Evolutionary conservation across 2,797 vertebrate genomes (phyloP).

Genomic region (Leuciscus waleckii): DNA sequence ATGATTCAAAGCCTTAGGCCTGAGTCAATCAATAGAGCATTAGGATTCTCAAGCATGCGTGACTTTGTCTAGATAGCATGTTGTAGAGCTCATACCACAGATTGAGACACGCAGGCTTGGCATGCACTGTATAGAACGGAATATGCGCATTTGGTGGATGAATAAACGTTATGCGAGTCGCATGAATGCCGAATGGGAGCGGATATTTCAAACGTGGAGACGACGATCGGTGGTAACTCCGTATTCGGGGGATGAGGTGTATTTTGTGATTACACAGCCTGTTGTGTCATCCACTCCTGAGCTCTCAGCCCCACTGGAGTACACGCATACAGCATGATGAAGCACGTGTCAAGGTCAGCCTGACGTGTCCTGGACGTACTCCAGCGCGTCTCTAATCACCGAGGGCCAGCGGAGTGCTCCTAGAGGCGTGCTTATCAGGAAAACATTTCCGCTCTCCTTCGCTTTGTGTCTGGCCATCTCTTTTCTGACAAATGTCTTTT

Average conservation of each 20-base stretch:
- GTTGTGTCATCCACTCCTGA: conserved; percentile 52
- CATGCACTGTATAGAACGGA: background rate
- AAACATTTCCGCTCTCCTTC: conserved; percentile 45
- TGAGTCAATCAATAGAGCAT: conserved; percentile 58
- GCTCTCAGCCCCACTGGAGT: conserved; percentile 53
- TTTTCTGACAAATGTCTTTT: conserved; percentile 37
- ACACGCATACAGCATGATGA: conserved; percentile 56
- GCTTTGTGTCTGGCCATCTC: conserved; percentile 43
- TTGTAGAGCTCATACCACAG: conserved; percentile 40
- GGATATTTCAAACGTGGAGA: background rate
- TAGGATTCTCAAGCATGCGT: conserved; percentile 54
- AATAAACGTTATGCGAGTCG: background rate
- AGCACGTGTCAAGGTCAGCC: conserved; percentile 56
- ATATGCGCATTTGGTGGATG: conserved; percentile 15
- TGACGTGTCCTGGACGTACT: conserved; percentile 55
- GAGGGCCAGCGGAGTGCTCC: conserved; percentile 20
- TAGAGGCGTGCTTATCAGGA: conserved; percentile 39
- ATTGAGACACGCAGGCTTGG: conserved; percentile 43
- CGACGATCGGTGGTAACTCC: background rate
- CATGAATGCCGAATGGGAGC: background rate
- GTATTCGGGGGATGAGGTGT: background rate
- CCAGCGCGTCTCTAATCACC: conserved; percentile 43
- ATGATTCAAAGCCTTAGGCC: conserved; percentile 46
- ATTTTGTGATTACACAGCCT: conserved; percentile 56
- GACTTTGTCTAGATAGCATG: conserved; percentile 39